Conservation (phyloP, 2,888 invertebrate species). For the Amphipyra tragopoginis region DNA sequence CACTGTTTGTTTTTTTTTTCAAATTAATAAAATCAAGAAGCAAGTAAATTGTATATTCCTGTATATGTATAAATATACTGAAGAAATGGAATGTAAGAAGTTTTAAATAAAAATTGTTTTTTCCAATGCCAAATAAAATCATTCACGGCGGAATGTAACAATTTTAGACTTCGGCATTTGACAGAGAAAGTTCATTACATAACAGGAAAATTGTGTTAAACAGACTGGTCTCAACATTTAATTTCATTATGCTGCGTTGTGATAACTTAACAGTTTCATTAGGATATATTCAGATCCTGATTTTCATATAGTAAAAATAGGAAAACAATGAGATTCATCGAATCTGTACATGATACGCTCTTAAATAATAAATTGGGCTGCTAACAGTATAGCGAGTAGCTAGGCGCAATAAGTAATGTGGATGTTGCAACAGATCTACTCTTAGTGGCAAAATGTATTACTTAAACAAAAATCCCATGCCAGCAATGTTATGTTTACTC, state of each 20-base stretch:
- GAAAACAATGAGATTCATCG: constrained; percentile 52
- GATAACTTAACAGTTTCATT: constrained; percentile 13
- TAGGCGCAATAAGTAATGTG: constrained; percentile 16
- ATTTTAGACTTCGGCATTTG: constrained; percentile 20
- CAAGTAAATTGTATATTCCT: constrained; percentile 37
- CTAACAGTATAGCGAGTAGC: constrained; percentile 16
- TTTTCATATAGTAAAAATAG: constrained; percentile 11
- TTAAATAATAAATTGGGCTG: constrained; percentile 31
- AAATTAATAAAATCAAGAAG: constrained; percentile 35
- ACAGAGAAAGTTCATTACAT: constrained; percentile 14
- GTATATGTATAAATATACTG: constrained; percentile 65
- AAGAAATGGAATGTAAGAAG: constrained; percentile 73
- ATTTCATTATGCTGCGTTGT: background rate
- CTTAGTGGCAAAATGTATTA: background rate
- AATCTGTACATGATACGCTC: constrained; percentile 51
- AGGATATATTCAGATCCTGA: constrained; percentile 7
- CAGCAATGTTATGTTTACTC: constrained; percentile 13
- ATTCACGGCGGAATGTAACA: constrained; percentile 44
- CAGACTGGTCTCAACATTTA: background rate
- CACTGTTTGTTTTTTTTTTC: constrained; percentile 32
- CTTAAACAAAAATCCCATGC: constrained; percentile 18
- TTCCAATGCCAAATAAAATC: constrained; percentile 44
- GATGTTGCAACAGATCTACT: constrained; percentile 15
- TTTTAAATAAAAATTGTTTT: constrained; percentile 45
- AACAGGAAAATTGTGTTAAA: background rate